Conservation (phyloP, 2,888 invertebrate genomes). For the Toxonevra muliebris region DNA sequence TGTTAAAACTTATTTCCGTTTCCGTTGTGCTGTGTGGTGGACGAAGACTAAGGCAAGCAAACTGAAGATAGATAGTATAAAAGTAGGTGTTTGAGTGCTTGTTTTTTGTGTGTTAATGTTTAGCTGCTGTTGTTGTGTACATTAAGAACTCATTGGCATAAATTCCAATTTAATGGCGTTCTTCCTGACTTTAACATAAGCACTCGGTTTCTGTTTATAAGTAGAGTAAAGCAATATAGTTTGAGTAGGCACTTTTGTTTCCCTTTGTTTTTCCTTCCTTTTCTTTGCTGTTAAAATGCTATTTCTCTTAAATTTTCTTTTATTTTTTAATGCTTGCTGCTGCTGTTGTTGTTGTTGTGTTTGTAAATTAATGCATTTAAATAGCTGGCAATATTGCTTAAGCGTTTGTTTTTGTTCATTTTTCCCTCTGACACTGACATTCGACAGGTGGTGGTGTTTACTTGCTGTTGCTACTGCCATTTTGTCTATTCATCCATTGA, state of each 20-base stretch:
- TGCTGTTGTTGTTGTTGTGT: constrained; percentile 19
- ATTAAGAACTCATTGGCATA: constrained; percentile 61
- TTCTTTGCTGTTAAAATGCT: constrained; percentile 26
- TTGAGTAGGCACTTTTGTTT: constrained; percentile 1
- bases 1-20: constrained; percentile 17
- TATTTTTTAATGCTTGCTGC: neutral
- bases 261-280: constrained; percentile 28
- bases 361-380: constrained; percentile 25
- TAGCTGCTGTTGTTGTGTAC: constrained; percentile 37
- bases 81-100: constrained; percentile 7
- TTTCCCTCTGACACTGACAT: constrained; percentile 6
- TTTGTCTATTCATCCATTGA: too few species aligned
- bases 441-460: constrained; percentile 39
- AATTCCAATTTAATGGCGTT: constrained; percentile 59
- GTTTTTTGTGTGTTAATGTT: constrained; percentile 10
- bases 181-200: constrained; percentile 8
- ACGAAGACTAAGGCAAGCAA: neutral
- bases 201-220: constrained; percentile 1
- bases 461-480: too few species aligned
- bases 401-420: neutral
- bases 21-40: constrained; percentile 4
- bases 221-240: neutral
- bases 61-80: constrained; percentile 5
- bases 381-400: neutral
- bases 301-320: constrained; percentile 39